Evolutionary conservation across 1,140 invertebrate genomes (phyloP), one percentile per base, ranked within the genome.

Genomic region (Euura lappo): DNA sequence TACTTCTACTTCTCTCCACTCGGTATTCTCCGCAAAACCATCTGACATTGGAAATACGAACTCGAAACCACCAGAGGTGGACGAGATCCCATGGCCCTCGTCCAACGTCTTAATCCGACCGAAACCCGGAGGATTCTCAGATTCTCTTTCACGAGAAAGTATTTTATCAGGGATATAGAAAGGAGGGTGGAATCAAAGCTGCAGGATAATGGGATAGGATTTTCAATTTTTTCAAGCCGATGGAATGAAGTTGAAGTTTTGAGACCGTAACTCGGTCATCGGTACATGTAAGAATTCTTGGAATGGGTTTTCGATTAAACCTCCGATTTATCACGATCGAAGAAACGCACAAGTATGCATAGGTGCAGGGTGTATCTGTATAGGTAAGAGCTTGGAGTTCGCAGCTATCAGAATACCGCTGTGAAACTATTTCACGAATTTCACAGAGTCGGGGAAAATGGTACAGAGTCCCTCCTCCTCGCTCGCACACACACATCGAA

Each of bases 381-480:
- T 28, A 28, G 28, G 28, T 28, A 28, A 11, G 4, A 11, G 10
- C 51, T 60, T n/a, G 51, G 51, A 60, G 51, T 60, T 60, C 13
- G 8, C 47, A 51, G 51, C 51, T 60, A 60, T 60, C 51, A 60
- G 13, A 60, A 60, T 60, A 60, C 51, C 51, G 51, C 65, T 67
- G 28, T 66, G 72, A 77, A 80, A 77, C 73, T 76, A 72, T 69
- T 70, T 69, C 72, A 69, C 72, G 75, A 77, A 73, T 75, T 76
- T 74, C 71, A 71, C 70, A 28, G 28, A 28, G 28, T 28, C 28
- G 28, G 28, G 28, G 28, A 28, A 28, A 28, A 28, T 28, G 28
- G 28, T 28, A 28, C 28, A 28, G 28, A 28, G 28, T 28, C 28
- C 28, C 28, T 28, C 28, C 28, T 28, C 28, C 28, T 28, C 28